Evolutionary conservation across 2,888 invertebrate species (phyloP), one percentile per base, ranked within the genome.

Genomic region (Lagria hirta): DNA sequence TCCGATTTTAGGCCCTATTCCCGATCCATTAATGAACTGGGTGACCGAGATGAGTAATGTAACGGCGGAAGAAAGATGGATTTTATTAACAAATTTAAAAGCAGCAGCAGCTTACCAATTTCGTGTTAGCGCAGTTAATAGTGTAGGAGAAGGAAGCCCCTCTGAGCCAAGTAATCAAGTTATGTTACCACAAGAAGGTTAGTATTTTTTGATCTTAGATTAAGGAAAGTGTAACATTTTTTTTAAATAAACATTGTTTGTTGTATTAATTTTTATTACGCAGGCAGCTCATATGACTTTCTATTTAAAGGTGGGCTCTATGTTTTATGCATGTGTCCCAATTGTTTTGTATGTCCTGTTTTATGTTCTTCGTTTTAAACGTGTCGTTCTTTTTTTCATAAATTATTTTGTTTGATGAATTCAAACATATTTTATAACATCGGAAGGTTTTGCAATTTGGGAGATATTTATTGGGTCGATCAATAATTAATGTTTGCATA

Each of bases 51-150:
- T 88, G 36, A 83, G 86, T 62, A 94, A 94, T 64, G 88, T 94
- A 1, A 88, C 91, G 0, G 80, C 88, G 2, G 78, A 78, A 35
- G 83, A 84, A 54, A 82, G 89, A 29, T 90, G 86, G 84, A 80
- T 88, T 6, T 70, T 92, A 20, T 74, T 97, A 30, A 85, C 84
- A 23, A 88, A 88, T 64, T 75, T 98, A 29, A 92, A 93, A 71
- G 97, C 98, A 0, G 95, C 97, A 0, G 88, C 93, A 0, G 87
- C 90, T 0, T 99, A 98, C 71, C 94, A 96, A 70, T 99, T 99
- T 72, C 79, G 97, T 49, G 90, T 99, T n/a, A 90, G 90, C 50
- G 95, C 98, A 7, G 88, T 95, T 6, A 99, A 99, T 72, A 86
- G 88, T 32, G 95, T 97, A 1, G 98, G 98, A 0, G 93, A 96